Percentiles rank a stretch among this genome's conserved stretches.
Conservation (phyloP, 2,113 vertebrate species). For the Campylorhamphus procurvoides region DNA sequence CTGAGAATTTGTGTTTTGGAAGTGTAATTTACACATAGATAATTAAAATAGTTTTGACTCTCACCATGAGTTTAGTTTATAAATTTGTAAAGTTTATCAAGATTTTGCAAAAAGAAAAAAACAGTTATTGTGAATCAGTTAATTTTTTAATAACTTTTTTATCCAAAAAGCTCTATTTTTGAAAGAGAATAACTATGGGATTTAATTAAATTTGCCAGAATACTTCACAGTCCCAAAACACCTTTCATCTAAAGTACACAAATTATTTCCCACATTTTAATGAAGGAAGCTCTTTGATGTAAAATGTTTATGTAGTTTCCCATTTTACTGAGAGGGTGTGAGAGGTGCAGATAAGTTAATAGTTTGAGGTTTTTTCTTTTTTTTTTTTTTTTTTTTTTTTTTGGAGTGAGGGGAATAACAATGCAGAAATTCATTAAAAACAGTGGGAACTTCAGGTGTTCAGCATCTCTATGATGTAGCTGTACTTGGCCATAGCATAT, state of each 20-base stretch:
- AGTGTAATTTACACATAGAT: background rate
- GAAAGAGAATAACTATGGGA: background rate
- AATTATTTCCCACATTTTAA: conserved; percentile 59
- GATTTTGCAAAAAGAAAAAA: background rate
- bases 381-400: background rate
- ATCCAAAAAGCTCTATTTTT: background rate
- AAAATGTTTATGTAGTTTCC: background rate
- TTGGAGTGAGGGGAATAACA: background rate
- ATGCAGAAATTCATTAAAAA: background rate
- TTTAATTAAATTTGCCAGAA: conserved; percentile 60
- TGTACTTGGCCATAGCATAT: background rate
- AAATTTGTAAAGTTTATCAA: background rate
- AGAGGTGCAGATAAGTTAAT: conserved; percentile 27
- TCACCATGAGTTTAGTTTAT: background rate
- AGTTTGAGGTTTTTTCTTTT: background rate
- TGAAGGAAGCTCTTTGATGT: conserved; percentile 59
- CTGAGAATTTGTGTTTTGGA: background rate
- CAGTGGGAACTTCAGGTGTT: background rate
- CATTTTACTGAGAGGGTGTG: conserved; percentile 5
- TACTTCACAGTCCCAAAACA: conserved; percentile 37
- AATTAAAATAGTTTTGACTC: background rate
- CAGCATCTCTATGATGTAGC: background rate
- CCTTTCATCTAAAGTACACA: conserved; percentile 63
- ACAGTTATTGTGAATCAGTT: background rate
- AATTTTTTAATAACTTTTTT: background rate